Evolutionary conservation across 2,113 vertebrate genomes (phyloP), one percentile per base, ranked within the genome.

Genomic region (Ptilorrhoa leucosticta): DNA sequence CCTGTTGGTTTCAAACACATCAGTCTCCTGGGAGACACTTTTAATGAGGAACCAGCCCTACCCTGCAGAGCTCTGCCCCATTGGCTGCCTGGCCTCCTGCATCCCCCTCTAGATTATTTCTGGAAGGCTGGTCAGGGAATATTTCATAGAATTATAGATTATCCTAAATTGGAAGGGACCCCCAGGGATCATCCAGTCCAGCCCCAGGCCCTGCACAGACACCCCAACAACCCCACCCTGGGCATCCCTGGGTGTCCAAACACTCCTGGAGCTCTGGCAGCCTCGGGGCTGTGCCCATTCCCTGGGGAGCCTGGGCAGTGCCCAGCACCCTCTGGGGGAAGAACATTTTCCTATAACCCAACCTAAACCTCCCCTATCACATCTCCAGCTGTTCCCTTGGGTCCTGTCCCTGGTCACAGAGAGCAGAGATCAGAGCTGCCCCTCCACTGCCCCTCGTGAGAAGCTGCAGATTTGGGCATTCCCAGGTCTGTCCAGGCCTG

Each of bases 1-100:
- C 47, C 56, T 0, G 0, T 3, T 54, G 19, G 16, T 16, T 77
- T 65, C 61, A 57, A 68, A 65, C 23, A 15, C 0, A 1, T 31
- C 60, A 45, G 40, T 37, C 60, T 87, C 60, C 70, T 7, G 10
- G 39, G 20, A 82, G 44, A 53, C 12, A 27, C 4, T 18, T 42
- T 69, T 63, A 31, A 69, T 35, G 35, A 77, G 61, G 73, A 71
- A 37, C 10, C 31, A 60, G 26, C 5, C 17, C 27, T 11, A 4
- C 13, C 30, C 42, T 35, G 17, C 27, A 57, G 27, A 88, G 39
- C 66, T 17, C 47, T 48, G 57, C 44, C 90, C 53, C 28, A 7
- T 5, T 83, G 53, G 64, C 71, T 81, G 64, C 22, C 33, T 28
- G 27, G 28, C 63, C 18, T 73, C 50, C 66, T 53, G 23, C 47